Conservation (phyloP, 2,888 invertebrate species). For the Tryphoninae sp. region DNA sequence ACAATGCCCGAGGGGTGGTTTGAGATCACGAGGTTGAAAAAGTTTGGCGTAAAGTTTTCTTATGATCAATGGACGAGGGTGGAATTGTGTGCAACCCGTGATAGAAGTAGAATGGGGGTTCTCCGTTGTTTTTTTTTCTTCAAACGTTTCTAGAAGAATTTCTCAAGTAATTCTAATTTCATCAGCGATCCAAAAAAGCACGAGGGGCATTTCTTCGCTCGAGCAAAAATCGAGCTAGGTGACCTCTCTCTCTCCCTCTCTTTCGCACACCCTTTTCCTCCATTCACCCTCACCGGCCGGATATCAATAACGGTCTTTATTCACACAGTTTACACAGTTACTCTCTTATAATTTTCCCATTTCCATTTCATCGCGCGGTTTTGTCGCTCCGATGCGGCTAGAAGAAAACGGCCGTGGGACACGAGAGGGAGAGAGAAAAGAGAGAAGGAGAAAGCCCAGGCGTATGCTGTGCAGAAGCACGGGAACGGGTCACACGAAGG, state of each 20-base stretch:
- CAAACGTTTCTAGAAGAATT: constrained; percentile 39
- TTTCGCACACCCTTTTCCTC: background rate
- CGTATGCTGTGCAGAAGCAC: background rate
- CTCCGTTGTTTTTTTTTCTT: background rate
- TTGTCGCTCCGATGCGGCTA: constrained; percentile 54
- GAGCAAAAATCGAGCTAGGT: constrained; percentile 24
- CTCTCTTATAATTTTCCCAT: constrained; percentile 79
- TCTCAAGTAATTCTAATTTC: constrained; percentile 63
- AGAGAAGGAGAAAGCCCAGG: constrained; percentile 4
- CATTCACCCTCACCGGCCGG: constrained; percentile 57
- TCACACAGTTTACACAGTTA: constrained; percentile 77
- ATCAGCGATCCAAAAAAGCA: constrained; percentile 56
- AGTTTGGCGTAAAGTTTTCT: constrained; percentile 53
- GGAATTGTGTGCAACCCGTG: constrained; percentile 38
- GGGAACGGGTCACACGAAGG: background rate
- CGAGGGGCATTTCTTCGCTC: background rate
- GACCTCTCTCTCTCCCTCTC: constrained; percentile 6
- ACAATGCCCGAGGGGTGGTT: constrained; percentile 32
- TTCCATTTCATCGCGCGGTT: constrained; percentile 75
- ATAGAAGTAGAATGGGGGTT: background rate
- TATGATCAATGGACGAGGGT: constrained; percentile 59
- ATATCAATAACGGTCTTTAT: constrained; percentile 76
- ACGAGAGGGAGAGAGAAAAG: constrained; percentile 6
- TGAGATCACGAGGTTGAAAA: constrained; percentile 56
- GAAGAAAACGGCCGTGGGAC: constrained; percentile 38